Evolutionary conservation across 2,113 vertebrate species (phyloP), one percentile per base, ranked within the genome.

Genomic region (Plecturocebus donacophilus): DNA sequence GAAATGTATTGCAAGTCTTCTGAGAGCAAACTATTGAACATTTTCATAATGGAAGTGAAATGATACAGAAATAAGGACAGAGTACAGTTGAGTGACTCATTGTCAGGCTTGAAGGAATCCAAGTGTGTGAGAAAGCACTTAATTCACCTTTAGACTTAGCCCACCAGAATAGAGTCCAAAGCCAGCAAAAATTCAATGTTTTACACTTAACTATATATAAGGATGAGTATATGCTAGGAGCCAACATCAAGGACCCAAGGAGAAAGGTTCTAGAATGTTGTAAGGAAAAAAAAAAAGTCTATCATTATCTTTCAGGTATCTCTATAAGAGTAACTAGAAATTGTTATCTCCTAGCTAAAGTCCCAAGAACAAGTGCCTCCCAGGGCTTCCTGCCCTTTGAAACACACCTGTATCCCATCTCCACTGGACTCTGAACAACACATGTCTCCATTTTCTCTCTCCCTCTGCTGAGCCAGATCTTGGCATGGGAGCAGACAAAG

Each of bases 401-500:
- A 54, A 42, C 45, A 86, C 23, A 64, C 64, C 30, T 27, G 5
- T 81, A 32, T 82, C 68, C 68, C 35, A 58, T 35, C 8, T 82
- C 58, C 6, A 9, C 2, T 45, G 23, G 95, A n/a, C 38, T 38
- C 64, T 35, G 75, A 27, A 13, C 47, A 25, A 68, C 12, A 1
- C 4, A 3, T 23, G 20, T 56, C 30, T 73, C 38, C 3, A 1
- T 58, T 38, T 25, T 25, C 40, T 10, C 42, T 79, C 79, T 52
- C 30, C 80, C 75, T 35, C 42, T 25, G 71, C 87, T 49, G 40
- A 96, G 54, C 76, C 76, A 91, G 95, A 93, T 21, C 49, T 88
- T 93, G 82, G 77, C 64, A 88, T 81, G 21, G 35, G 8, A 64
- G 30, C 12, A 52, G 56, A 75, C 54, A 77, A 66, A 20, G 20